phyloP scores from a whole-genome alignment of 2,888 invertebrate genomes.

The Lepetodrilus schrolli region DNA sequence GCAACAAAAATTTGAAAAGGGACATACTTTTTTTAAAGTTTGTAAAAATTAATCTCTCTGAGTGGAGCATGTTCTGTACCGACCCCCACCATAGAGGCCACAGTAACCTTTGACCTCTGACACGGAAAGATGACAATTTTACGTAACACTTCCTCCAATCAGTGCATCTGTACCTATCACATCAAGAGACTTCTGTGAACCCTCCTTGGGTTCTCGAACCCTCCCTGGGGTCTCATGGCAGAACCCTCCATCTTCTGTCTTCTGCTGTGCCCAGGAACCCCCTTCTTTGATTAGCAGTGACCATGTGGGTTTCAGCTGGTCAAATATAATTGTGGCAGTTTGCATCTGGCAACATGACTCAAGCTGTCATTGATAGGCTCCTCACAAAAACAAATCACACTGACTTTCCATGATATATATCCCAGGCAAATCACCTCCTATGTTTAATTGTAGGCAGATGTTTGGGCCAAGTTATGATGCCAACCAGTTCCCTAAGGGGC shows the following conservation, averaged over 20 bases:
- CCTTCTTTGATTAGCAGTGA: background rate
- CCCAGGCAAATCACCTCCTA: background rate
- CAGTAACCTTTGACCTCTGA: conserved; percentile 18
- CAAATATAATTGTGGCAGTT: conserved; percentile 14
- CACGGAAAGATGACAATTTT: background rate
- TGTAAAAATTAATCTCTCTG: no score
- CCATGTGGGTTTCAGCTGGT: background rate
- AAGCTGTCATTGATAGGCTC: background rate
- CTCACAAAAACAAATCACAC: conserved; percentile 2
- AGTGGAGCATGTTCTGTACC: no score
- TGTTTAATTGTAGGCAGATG: conserved; percentile 22
- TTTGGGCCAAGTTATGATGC: conserved; percentile 17
- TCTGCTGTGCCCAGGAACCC: background rate
- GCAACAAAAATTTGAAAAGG: no score
- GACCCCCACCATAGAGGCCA: no score
- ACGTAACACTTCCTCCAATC: conserved; percentile 8
- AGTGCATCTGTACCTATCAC: background rate
- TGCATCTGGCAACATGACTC: conserved; percentile 7
- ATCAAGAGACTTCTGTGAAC: no score
- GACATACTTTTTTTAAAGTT: no score
- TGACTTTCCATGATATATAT: background rate
- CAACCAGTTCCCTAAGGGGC: background rate
- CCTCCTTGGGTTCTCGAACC: no score
- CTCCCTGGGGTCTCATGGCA: background rate
- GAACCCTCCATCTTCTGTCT: background rate